Base-by-base conservation (phyloP, 2,113 vertebrate species). In the Bagarius yarrelli region DNA sequence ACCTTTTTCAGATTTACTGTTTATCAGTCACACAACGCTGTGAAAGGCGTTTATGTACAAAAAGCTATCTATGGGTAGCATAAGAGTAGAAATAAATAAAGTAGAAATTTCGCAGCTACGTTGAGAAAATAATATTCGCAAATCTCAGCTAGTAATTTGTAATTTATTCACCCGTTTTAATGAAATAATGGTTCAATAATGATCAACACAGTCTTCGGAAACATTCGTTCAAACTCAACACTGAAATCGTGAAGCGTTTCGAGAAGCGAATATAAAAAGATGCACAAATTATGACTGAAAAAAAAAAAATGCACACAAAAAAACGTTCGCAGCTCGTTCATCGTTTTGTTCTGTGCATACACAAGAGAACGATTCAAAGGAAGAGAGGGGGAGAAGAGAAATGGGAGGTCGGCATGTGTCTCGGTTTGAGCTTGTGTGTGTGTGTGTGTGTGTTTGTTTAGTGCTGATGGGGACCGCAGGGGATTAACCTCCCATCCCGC, bases 381-480 rank as follows among this genome's bases (percentile, higher is more conserved):
- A 76, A 5, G 23, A 36, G 18, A 44, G 32, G 30, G 63, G 34
- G 53, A 21, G 36, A 47, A 14, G n/a, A 15, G 52, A 21, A 16
- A 36, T 59, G 36, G n/a, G 71, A 32, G 25, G 59, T 53, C n/a
- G 67, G 70, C 1, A 66, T 30, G 70, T n/a, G 23, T 70, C 23
- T 64, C 69, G 63, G 76, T 85, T 40, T 82, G 60, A 78, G 50
- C 69, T 80, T 63, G 60, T 72, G 57, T 18, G 73, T n/a, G 64
- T 34, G 69, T 76, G 75, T 86, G 53, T 82, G 57, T 74, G 59
- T 81, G 85, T 87, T 85, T 87, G 87, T 88, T 88, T 83, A 66
- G 76, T 84, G 84, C 83, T 88, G 57, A 66, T 82, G 61, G 74
- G 55, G 40, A 60, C 56, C 44, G 19, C 16, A 52, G 55, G 82